phyloP scores from a whole-genome alignment of 2,888 invertebrate species.

The Craniophora ligustri region DNA sequence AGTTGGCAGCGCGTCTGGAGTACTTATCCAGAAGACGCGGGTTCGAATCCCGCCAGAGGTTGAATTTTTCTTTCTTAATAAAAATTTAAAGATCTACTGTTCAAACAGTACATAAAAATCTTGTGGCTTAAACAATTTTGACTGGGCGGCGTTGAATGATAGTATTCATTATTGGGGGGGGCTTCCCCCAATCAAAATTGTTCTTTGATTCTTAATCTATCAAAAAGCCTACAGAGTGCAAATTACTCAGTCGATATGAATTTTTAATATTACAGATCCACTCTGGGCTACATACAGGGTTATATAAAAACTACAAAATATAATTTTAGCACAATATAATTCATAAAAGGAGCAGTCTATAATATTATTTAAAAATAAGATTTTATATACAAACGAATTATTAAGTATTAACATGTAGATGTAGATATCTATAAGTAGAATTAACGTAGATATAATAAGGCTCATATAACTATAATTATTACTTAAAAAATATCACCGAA shows the following conservation, averaged over 20 bases:
- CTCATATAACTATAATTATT: constrained; percentile 72
- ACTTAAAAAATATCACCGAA: constrained; percentile 82
- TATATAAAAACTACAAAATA: constrained; percentile 33
- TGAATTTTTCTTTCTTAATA: too few relatives aligned
- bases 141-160: too few relatives aligned
- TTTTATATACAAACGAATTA: constrained; percentile 75
- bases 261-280: not conserved
- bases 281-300: not conserved
- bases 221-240: not conserved
- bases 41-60: too few relatives aligned
- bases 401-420: constrained; percentile 63
- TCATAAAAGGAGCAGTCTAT: constrained; percentile 73
- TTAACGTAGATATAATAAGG: constrained; percentile 71
- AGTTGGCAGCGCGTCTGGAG: too few relatives aligned
- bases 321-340: constrained; percentile 73
- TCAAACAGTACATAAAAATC: too few relatives aligned
- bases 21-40: too few relatives aligned
- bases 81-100: too few relatives aligned
- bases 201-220: too few relatives aligned
- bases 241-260: not conserved
- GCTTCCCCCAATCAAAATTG: too few relatives aligned
- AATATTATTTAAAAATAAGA: constrained; percentile 71
- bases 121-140: too few relatives aligned
- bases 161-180: too few relatives aligned
- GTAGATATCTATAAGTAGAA: constrained; percentile 62